Evolutionary conservation across 2,888 invertebrate species (phyloP), one percentile per base, ranked within the genome.

Genomic region (Troglohyphantes excavatus): DNA sequence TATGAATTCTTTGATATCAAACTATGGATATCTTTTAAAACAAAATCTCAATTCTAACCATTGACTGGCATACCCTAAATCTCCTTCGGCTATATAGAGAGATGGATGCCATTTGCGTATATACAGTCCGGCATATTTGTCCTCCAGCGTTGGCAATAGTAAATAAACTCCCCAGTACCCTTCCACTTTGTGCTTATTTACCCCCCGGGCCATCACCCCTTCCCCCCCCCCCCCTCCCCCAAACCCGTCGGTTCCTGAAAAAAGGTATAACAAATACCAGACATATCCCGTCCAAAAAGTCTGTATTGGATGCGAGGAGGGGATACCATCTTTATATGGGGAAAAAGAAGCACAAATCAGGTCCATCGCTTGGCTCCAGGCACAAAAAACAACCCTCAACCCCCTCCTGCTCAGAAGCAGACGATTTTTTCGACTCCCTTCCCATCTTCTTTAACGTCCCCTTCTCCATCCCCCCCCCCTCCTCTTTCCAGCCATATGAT

Each of bases 151-250:
- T 53, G n/a, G 68, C 23, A 17, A 53, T 59, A 53, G 68, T 65
- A 78, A 85, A 85, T 78, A 85, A 85, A 78, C 76, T 70, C 29
- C n/a, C 43, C 85, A 67, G 53, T 76, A 59, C 59, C 67, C 65
- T 76, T 85, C 85, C 85, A 85, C 85, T 85, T 85, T 85, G 75
- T 84, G 85, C 68, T 85, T 85, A 85, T 85, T 85, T 85, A 85
- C 85, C 85, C 76, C 53, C 19, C 53, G 78, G 85, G 59, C 53
- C 75, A 59, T 59, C 23, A 33, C 11, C 33, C 67, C 21, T 17
- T 59, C 76, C 65, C 39, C 9, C 23, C 17, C 75, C 61, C 2
- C 2, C 59, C 75, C 19, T 53, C n/a, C 27, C 23, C n/a, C n/a
- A 26, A 33, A 19, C 33, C 67, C 21, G 9, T 59, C 76, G n/a